These are phyloP conservation scores for Vandiemenella viatica DNA, from an alignment of 2,888 invertebrate species.

Conservation along the genomic window DNA sequence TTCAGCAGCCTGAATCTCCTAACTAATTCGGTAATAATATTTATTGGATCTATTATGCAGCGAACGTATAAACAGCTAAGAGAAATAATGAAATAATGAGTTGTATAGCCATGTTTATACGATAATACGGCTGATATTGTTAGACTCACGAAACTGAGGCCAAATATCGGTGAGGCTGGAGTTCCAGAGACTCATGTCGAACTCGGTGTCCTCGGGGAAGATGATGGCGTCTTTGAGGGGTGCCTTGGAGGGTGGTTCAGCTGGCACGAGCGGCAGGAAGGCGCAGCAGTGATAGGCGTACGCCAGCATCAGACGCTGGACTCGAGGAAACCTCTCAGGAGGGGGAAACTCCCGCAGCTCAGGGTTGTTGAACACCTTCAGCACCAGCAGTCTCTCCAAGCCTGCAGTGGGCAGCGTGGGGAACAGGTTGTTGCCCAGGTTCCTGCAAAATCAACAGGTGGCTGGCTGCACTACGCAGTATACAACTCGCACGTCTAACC, in stretches of 20 bases:
- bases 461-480: too few species aligned
- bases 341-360: conserved; percentile 73
- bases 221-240: conserved; percentile 47
- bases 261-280: conserved; percentile 53
- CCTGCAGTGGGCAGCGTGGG: conserved; percentile 68
- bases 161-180: conserved; percentile 64
- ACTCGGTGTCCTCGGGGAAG: conserved; percentile 52
- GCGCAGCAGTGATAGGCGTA: conserved; percentile 96
- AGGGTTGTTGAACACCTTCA: conserved; percentile 88
- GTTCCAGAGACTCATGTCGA: conserved; percentile 65
- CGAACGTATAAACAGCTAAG: too few species aligned
- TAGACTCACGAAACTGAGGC: conserved; percentile 61
- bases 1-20: too few species aligned
- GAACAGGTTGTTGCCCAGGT: conserved; percentile 81
- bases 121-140: too few species aligned
- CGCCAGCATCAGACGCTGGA: conserved; percentile 70
- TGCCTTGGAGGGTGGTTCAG: conserved; percentile 30
- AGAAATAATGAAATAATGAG: too few species aligned
- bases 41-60: too few species aligned
- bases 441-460: conserved; percentile 37
- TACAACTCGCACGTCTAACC: too few species aligned
- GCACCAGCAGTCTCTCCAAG: conserved; percentile 59
- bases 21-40: too few species aligned
- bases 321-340: conserved; percentile 71
- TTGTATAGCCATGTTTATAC: too few species aligned